Percentiles rank a stretch among this genome's conserved stretches.
Conservation (phyloP, 2,113 vertebrate genomes). For the Passerina amoena region DNA sequence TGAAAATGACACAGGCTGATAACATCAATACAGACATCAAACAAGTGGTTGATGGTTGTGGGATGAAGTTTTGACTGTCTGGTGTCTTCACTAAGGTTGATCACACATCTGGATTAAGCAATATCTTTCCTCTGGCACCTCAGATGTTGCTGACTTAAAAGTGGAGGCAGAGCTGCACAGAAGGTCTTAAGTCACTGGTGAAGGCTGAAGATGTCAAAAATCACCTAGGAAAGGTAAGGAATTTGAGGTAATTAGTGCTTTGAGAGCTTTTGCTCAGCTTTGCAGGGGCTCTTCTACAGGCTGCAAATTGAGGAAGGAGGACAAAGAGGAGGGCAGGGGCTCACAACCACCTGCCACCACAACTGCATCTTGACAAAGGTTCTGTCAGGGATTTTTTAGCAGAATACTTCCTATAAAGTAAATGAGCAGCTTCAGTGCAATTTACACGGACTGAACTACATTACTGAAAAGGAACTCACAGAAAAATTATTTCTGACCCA, state of each 20-base stretch:
- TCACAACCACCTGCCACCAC: fast-evolving
- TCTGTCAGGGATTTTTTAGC: neutral
- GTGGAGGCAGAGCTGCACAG: neutral
- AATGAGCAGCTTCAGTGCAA: neutral
- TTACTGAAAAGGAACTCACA: neutral
- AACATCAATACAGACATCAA: neutral
- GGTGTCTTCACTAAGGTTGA: neutral
- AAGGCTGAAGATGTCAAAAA: neutral
- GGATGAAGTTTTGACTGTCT: neutral
- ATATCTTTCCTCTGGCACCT: neutral
- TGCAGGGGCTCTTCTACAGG: neutral
- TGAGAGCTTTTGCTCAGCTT: neutral
- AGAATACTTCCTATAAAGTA: neutral
- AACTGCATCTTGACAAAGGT: neutral
- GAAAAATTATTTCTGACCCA: neutral
- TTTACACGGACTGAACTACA: neutral
- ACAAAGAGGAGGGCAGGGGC: neutral
- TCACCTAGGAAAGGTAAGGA: neutral
- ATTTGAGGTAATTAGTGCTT: neutral
- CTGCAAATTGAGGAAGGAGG: neutral
- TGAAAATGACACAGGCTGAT: neutral
- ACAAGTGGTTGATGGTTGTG: neutral
- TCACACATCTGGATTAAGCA: neutral
- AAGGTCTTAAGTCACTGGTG: neutral
- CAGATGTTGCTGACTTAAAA: neutral